Conservation (phyloP, 1,140 invertebrate genomes). For the Apis mellifera region DNA sequence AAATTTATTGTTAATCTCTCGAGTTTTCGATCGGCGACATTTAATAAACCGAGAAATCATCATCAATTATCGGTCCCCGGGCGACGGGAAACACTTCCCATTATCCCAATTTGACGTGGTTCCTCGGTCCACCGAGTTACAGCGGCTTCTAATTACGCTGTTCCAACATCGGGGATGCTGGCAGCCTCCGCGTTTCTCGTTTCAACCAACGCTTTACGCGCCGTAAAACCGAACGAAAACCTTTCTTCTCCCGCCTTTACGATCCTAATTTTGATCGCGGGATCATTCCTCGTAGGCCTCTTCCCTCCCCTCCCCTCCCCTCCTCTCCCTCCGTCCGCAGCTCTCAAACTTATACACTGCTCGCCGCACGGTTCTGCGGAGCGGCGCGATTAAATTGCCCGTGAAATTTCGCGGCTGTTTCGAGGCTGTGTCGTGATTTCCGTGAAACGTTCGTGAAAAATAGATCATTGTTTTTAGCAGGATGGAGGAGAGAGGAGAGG, state of each 20-base stretch:
- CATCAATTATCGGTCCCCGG: background rate
- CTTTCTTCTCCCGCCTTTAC: conserved; percentile 37
- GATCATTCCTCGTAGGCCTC: conserved; percentile 9
- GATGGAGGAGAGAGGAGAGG: background rate
- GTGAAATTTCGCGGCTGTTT: conserved; percentile 25
- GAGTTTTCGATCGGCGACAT: no score
- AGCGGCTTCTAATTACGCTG: conserved; percentile 57
- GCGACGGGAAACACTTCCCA: background rate
- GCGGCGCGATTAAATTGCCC: conserved; percentile 28
- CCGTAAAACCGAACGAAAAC: conserved; percentile 43
- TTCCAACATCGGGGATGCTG: conserved; percentile 40
- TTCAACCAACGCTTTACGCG: conserved; percentile 41
- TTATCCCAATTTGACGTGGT: conserved; percentile 63
- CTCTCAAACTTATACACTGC: no score
- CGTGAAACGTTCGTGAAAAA: background rate
- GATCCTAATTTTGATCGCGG: conserved; percentile 40
- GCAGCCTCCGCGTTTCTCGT: conserved; percentile 20
- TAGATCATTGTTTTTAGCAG: conserved; percentile 11
- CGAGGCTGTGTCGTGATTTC: conserved; percentile 5
- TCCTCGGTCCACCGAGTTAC: conserved; percentile 55
- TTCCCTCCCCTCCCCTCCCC: no score
- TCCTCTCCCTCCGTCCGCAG: background rate
- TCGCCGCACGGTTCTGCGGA: background rate
- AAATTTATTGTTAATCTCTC: no score
- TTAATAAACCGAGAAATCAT: no score